A percentile compares a stretch with the other conserved stretches of the same genome.
Conservation (phyloP, 2,113 vertebrate species). For the Spea bombifrons region DNA sequence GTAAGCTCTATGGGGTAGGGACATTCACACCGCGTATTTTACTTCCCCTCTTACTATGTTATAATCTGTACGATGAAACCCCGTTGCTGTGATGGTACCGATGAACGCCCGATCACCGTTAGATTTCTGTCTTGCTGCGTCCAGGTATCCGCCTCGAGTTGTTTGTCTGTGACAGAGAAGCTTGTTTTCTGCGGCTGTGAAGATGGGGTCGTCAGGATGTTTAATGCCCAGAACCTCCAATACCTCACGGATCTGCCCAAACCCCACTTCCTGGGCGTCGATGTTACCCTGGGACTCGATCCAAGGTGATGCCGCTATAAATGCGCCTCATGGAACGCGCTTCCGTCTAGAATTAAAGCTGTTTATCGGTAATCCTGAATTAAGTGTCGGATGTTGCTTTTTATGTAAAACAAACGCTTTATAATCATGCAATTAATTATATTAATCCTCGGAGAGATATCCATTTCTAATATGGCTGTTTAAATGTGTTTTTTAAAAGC, state of each 20-base stretch:
- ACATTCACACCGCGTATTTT: no score
- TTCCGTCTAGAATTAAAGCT: no score
- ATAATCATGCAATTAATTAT: no score
- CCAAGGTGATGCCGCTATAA: conserved; percentile 59
- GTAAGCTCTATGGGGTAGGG: no score
- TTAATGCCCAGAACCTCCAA: conserved; percentile 66
- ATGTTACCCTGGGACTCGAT: conserved; percentile 57
- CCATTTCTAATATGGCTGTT: neutral
- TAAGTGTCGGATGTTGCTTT: no score
- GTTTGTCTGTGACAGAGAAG: conserved; percentile 68
- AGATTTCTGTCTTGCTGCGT: neutral
- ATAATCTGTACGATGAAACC: no score
- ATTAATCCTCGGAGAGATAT: no score
- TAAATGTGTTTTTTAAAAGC: neutral
- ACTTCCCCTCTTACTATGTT: neutral
- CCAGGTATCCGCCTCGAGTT: conserved; percentile 71
- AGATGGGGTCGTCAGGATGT: conserved; percentile 71
- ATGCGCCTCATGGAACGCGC: no score
- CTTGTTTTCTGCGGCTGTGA: conserved; percentile 85
- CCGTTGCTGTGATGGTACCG: no score
- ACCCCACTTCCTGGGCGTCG: conserved; percentile 75
- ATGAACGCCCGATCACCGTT: no score
- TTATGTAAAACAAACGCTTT: no score
- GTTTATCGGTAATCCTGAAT: no score
- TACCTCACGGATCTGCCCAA: conserved; percentile 74